These are phyloP conservation scores for Anguilla megastoma DNA, from an alignment of 2,797 vertebrate species.

Conservation along the genomic window DNA sequence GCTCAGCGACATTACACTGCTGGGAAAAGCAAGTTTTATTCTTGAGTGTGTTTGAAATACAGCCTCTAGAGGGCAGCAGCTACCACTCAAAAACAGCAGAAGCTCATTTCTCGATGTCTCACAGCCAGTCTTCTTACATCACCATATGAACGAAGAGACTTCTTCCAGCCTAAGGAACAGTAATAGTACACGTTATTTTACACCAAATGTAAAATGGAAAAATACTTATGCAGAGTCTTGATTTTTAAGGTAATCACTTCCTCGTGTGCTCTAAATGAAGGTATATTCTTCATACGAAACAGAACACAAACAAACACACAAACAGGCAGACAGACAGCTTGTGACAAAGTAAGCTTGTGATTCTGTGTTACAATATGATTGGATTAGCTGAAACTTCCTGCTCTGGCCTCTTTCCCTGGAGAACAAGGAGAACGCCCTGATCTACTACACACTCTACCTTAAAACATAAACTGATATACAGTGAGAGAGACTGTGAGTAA, in stretches of 20 bases:
- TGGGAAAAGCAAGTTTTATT: background rate
- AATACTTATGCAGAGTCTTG: background rate
- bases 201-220: background rate
- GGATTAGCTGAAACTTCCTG: background rate
- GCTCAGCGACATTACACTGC: background rate
- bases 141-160: background rate
- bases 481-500: background rate
- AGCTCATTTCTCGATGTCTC: slow-evolving; percentile 27
- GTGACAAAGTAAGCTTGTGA: background rate
- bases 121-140: slow-evolving; percentile 47
- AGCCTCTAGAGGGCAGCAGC: slow-evolving; percentile 29
- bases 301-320: background rate
- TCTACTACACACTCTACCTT: background rate
- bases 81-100: background rate
- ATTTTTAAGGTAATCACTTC: background rate
- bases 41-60: background rate
- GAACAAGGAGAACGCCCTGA: background rate
- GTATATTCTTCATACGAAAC: background rate
- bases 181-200: background rate
- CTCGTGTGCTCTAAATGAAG: background rate
- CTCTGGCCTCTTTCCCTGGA: background rate
- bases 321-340: background rate
- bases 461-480: background rate
- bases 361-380: background rate
- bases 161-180: background rate